Percentiles rank a stretch among this genome's conserved stretches.
These are phyloP conservation scores for Cynopterus sphinx DNA, from an alignment of 2,797 vertebrate species.

Conservation along the genomic window DNA sequence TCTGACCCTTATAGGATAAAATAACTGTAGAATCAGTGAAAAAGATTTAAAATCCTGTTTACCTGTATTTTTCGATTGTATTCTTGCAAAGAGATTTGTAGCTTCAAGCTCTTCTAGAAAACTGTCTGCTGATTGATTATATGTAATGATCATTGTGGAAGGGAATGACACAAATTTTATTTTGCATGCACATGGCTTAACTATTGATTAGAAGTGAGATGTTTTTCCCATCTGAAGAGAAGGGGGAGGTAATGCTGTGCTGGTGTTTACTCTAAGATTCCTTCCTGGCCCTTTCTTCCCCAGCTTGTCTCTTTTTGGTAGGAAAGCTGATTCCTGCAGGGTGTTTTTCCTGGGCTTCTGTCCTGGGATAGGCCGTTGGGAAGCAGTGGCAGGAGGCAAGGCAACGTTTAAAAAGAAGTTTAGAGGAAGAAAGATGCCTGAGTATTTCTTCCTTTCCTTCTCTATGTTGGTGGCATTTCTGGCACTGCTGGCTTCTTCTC, in stretches of 20 bases:
- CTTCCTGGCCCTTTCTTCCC: not conserved
- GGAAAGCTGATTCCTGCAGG: not conserved
- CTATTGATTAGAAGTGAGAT: not conserved
- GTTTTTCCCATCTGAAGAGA: not conserved
- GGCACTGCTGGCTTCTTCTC: not conserved
- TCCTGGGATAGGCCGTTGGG: not conserved
- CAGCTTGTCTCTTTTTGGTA: not conserved
- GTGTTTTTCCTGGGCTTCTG: not conserved
- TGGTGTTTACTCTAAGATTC: not conserved
- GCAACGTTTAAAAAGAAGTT: too few relatives aligned
- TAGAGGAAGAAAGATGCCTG: not conserved
- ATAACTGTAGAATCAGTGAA: not conserved
- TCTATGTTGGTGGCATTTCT: not conserved
- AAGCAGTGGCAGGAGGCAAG: not conserved
- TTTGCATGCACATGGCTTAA: not conserved
- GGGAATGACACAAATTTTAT: not conserved
- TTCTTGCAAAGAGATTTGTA: not conserved
- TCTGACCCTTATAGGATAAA: conserved; percentile 23
- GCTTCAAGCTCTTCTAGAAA: not conserved
- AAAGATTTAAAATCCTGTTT: conserved; percentile 4
- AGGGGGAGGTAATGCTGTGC: not conserved
- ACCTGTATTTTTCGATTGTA: not conserved
- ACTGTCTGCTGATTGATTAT: not conserved
- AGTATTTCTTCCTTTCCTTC: not conserved
- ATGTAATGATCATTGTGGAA: not conserved